A percentile compares a stretch with the other conserved stretches of the same genome.
phyloP scores from a whole-genome alignment of 2,113 vertebrate genomes.

The Pleuronectes platessa region DNA sequence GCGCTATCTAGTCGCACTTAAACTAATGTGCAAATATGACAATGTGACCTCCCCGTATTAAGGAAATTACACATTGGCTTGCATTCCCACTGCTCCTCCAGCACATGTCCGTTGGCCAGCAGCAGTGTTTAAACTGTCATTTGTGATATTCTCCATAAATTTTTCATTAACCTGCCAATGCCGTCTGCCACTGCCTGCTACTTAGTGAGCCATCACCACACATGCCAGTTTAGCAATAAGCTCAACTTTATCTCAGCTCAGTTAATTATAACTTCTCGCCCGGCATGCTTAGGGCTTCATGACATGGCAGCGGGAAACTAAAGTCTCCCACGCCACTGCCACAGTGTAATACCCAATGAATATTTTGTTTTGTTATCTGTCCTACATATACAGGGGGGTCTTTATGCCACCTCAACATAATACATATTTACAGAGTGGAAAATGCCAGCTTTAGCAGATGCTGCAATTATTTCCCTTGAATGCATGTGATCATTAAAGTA shows the following conservation, averaged over 20 bases:
- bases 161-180: constrained; percentile 72
- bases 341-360: constrained; percentile 30
- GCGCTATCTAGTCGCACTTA: constrained; percentile 23
- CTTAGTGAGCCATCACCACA: constrained; percentile 54
- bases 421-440: not conserved
- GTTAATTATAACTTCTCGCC: constrained; percentile 68
- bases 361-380: constrained; percentile 37
- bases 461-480: not conserved
- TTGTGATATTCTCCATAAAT: constrained; percentile 65
- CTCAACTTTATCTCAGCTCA: constrained; percentile 67
- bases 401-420: not conserved
- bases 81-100: constrained; percentile 34
- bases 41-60: constrained; percentile 52
- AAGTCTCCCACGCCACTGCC: constrained; percentile 24
- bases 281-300: constrained; percentile 56
- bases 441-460: not conserved
- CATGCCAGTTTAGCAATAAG: constrained; percentile 60
- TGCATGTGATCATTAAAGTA: constrained; percentile 3
- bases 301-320: constrained; percentile 34
- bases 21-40: constrained; percentile 50
- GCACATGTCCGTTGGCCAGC: constrained; percentile 28
- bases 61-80: constrained; percentile 49
- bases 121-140: constrained; percentile 66
- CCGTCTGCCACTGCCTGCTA: constrained; percentile 48
- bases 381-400: not conserved